phyloP scores from a whole-genome alignment of 2,888 invertebrate genomes.

The Oxystoma pomonae region DNA sequence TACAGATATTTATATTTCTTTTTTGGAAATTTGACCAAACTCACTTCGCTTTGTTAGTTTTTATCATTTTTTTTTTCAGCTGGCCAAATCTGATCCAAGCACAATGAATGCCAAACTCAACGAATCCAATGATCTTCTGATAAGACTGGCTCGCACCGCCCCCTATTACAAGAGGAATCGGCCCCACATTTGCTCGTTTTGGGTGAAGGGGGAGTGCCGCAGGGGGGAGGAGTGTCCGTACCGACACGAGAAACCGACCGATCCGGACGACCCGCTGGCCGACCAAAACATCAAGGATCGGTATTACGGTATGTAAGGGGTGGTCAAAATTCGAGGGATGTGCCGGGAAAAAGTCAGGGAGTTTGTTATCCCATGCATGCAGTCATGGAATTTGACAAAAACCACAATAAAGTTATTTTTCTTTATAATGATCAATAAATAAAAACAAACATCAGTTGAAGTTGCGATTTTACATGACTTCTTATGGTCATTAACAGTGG shows the following conservation, averaged over 20 bases:
- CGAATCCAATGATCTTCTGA: constrained; percentile 74
- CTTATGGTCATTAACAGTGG: too few relatives aligned
- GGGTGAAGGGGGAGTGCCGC: constrained; percentile 97
- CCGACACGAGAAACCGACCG: constrained; percentile 92
- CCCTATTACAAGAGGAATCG: constrained; percentile 94
- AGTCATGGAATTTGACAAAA: too few relatives aligned
- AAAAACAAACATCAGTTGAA: too few relatives aligned
- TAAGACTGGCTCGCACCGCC: constrained; percentile 85
- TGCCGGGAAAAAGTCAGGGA: too few relatives aligned
- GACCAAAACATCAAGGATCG: constrained; percentile 94
- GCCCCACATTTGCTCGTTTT: constrained; percentile 95
- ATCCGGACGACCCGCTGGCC: constrained; percentile 93
- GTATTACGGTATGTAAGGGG: constrained; percentile 68
- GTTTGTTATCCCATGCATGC: too few relatives aligned
- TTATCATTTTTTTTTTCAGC: constrained; percentile 28
- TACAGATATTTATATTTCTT: too few relatives aligned
- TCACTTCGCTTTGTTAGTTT: background rate
- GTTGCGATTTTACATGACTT: too few relatives aligned
- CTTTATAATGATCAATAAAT: too few relatives aligned
- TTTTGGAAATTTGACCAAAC: too few relatives aligned
- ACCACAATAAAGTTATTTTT: too few relatives aligned
- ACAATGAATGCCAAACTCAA: constrained; percentile 68
- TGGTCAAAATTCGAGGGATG: too few relatives aligned
- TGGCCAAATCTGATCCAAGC: constrained; percentile 43
- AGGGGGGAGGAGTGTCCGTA: constrained; percentile 96